Conservation (phyloP, 23 tunicate genomes). For the Halocynthia aurantium region DNA sequence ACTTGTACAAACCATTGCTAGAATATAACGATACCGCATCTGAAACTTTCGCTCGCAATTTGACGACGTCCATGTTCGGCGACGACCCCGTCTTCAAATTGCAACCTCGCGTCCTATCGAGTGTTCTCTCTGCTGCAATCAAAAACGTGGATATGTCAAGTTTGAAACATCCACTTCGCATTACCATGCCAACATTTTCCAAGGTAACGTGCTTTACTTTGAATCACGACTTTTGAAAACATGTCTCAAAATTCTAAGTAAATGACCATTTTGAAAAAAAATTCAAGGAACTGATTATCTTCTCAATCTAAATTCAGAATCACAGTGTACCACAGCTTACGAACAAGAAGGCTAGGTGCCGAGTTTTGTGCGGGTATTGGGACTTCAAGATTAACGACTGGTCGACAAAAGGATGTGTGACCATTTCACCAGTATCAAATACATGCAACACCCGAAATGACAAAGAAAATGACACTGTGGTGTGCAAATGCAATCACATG, state of each 20-base stretch:
- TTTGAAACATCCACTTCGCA: slow-evolving; percentile 35
- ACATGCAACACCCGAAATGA: neutral
- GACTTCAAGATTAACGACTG: slow-evolving; percentile 37
- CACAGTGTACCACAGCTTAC: too few species aligned
- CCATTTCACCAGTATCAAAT: slow-evolving; percentile 1
- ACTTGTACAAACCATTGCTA: neutral
- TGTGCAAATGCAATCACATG: slow-evolving; percentile 83
- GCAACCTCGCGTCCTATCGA: slow-evolving; percentile 22
- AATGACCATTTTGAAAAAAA: too few species aligned
- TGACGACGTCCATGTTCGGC: slow-evolving; percentile 23
- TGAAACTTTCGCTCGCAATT: neutral
- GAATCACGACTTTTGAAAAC: too few species aligned
- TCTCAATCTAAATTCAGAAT: too few species aligned
- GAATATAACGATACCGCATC: neutral
- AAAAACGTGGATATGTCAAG: slow-evolving; percentile 33
- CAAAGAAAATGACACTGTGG: slow-evolving; percentile 3
- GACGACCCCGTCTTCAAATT: slow-evolving; percentile 30
- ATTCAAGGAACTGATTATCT: too few species aligned
- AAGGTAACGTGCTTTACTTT: neutral
- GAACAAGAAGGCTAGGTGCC: neutral
- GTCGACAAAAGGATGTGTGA: slow-evolving; percentile 54
- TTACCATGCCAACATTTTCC: neutral
- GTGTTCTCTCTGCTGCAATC: slow-evolving; percentile 55
- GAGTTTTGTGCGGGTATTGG: slow-evolving; percentile 51
- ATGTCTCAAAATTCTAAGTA: too few species aligned